Conservation (phyloP, 2,888 invertebrate species). For the Germaria angustata region DNA sequence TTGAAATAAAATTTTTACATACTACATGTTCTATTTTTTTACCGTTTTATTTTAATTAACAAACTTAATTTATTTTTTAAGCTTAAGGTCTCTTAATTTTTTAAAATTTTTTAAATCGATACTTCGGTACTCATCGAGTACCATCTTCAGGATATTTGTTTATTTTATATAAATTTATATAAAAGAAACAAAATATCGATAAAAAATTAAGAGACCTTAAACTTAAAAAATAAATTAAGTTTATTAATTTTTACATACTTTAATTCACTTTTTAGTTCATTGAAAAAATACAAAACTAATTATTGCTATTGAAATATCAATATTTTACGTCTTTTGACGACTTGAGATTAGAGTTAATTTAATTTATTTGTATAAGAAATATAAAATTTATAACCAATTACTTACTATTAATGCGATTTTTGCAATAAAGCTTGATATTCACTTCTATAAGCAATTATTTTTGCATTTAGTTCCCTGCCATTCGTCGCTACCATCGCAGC, state of each 20-base stretch:
- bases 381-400: slow-evolving; percentile 15
- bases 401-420: not conserved
- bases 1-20: too few relatives aligned
- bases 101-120: too few relatives aligned
- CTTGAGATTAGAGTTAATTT: slow-evolving; percentile 13
- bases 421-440: not conserved
- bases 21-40: too few relatives aligned
- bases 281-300: not conserved
- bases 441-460: slow-evolving; percentile 74
- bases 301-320: not conserved
- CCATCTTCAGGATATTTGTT: too few relatives aligned
- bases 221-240: too few relatives aligned
- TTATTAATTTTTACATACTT: not conserved
- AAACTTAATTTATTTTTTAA: too few relatives aligned
- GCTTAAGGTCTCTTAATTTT: too few relatives aligned
- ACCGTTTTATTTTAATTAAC: too few relatives aligned
- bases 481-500: slow-evolving; percentile 95
- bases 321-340: not conserved
- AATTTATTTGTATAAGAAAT: not conserved
- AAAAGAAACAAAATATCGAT: too few relatives aligned
- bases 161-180: too few relatives aligned
- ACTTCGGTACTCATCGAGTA: too few relatives aligned
- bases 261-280: not conserved
- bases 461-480: slow-evolving; percentile 80
- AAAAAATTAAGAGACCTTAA: too few relatives aligned